Conservation (phyloP, 2,113 vertebrate genomes). For the Albula glossodonta region DNA sequence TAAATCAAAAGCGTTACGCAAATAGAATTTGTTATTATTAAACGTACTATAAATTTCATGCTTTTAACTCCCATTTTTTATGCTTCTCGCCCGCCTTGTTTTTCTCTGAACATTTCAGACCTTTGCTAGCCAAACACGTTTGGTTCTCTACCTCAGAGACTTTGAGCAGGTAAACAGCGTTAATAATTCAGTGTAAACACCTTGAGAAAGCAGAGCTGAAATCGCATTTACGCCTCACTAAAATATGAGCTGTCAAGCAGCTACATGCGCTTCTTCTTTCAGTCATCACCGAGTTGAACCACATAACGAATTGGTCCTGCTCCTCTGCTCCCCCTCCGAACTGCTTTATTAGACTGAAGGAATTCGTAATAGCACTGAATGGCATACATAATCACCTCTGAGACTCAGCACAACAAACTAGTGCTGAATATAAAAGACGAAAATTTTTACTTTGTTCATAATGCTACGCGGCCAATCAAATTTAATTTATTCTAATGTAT, state of each 20-base stretch:
- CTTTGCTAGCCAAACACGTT: neutral
- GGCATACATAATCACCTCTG: conserved; percentile 67
- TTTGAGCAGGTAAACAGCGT: neutral
- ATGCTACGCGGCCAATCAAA: conserved; percentile 72
- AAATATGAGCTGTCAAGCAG: neutral
- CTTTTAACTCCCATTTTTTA: neutral
- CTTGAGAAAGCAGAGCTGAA: neutral
- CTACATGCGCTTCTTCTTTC: conserved; percentile 22
- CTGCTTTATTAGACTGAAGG: conserved; percentile 60
- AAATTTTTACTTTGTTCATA: conserved; percentile 67
- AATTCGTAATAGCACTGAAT: conserved; percentile 58
- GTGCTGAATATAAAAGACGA: conserved; percentile 61
- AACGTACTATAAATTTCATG: no score
- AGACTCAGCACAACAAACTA: conserved; percentile 63
- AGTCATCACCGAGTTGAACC: conserved; percentile 19
- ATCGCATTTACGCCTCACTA: neutral
- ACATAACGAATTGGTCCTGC: conserved; percentile 3
- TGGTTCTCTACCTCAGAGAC: neutral
- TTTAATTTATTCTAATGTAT: conserved; percentile 82
- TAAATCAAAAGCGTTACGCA: no score
- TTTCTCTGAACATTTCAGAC: neutral
- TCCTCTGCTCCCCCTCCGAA: conserved; percentile 39
- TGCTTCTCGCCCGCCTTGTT: neutral
- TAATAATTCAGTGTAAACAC: neutral
- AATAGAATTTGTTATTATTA: no score